These are phyloP conservation scores for Rhinopithecus roxellana DNA, from an alignment of 2,113 vertebrate species.

Conservation along the genomic window DNA sequence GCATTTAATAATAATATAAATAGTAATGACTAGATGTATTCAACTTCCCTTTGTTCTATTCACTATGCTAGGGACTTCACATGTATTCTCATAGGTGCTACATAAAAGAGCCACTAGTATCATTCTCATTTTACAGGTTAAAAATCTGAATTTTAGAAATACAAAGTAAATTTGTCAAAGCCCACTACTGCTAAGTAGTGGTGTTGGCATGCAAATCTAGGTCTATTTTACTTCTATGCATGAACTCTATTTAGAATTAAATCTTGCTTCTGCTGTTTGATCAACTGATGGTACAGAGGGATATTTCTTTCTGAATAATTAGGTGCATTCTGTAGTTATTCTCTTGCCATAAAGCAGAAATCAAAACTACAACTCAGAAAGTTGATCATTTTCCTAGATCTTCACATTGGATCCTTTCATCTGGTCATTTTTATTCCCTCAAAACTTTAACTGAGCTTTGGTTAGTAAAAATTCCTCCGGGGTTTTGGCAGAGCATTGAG, in stretches of 20 bases:
- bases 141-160: not conserved
- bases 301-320: constrained; percentile 6
- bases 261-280: not conserved
- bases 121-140: not conserved
- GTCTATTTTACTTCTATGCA: not conserved
- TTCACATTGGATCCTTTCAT: not conserved
- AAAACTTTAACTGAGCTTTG: constrained; percentile 13
- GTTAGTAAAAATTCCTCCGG: constrained; percentile 32
- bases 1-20: not conserved
- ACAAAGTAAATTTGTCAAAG: not conserved
- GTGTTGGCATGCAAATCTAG: not conserved
- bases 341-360: not conserved
- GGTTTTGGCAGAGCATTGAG: not conserved
- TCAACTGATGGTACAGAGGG: not conserved
- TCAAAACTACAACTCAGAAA: not conserved
- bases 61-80: not conserved
- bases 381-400: not conserved
- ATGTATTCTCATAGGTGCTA: not conserved
- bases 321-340: not conserved
- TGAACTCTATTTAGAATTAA: not conserved
- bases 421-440: not conserved
- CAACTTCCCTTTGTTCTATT: not conserved
- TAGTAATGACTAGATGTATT: not conserved
- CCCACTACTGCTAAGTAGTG: not conserved
- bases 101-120: not conserved